phyloP scores from a whole-genome alignment of 1,140 invertebrate species.

The Drosophila nigromelanica region DNA sequence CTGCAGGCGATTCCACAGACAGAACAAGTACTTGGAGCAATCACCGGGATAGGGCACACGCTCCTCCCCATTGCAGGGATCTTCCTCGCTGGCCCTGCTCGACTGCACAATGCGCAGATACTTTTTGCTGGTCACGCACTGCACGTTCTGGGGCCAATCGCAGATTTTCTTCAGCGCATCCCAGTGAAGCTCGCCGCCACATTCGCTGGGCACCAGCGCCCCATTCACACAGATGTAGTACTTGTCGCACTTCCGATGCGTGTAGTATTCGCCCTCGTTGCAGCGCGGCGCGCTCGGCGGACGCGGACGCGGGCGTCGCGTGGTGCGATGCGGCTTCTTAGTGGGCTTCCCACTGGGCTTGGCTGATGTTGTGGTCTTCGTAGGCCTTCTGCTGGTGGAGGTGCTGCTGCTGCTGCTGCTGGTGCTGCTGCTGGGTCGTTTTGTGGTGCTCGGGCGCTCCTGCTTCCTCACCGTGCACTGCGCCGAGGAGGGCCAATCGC shows the following conservation, averaged over 20 bases:
- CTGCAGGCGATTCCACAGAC: conserved; percentile 91
- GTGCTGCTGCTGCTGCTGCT: conserved; percentile 10
- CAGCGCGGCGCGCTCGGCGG: conserved; percentile 57
- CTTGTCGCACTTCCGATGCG: conserved; percentile 83
- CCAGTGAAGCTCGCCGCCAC: conserved; percentile 90
- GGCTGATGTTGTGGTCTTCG: conserved; percentile 24
- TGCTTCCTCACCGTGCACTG: conserved; percentile 85
- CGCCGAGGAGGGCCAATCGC: conserved; percentile 91
- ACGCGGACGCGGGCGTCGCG: conserved; percentile 45
- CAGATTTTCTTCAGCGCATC: conserved; percentile 89
- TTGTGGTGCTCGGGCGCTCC: conserved; percentile 12
- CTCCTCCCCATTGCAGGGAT: conserved; percentile 87
- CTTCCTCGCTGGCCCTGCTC: conserved; percentile 77
- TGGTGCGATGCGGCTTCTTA: conserved; percentile 38
- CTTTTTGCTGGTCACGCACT: conserved; percentile 72
- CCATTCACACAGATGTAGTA: conserved; percentile 80
- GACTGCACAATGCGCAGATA: conserved; percentile 67
- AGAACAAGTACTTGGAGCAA: conserved; percentile 90
- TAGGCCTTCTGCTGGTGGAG: conserved; percentile 35
- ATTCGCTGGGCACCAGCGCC: conserved; percentile 81
- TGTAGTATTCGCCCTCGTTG: conserved; percentile 85
- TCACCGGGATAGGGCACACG: conserved; percentile 88
- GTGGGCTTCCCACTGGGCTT: conserved; percentile 42
- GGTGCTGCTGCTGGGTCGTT: conserved; percentile 20
- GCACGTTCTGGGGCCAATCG: conserved; percentile 86